phyloP scores from a whole-genome alignment of 2,888 invertebrate genomes.

The Nebria salina region DNA sequence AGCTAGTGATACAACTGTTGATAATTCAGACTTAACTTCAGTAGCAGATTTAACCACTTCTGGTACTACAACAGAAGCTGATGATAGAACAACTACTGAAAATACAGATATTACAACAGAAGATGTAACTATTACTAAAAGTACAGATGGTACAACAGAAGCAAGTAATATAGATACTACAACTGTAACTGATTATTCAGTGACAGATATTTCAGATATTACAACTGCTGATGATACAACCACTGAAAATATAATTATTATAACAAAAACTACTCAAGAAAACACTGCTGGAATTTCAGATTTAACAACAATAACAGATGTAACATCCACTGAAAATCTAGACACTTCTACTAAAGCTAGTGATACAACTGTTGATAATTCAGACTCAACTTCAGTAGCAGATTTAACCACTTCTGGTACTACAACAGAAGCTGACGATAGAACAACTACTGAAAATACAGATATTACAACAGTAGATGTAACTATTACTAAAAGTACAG shows the following conservation, averaged over 20 bases:
- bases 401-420: background rate
- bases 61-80: background rate
- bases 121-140: conserved; percentile 2
- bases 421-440: no score
- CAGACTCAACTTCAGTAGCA: background rate
- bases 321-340: conserved; percentile 4
- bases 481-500: background rate
- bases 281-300: background rate
- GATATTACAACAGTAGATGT: background rate
- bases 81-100: no score
- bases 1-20: no score
- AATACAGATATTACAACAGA: background rate
- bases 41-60: background rate
- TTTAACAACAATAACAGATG: conserved; percentile 3
- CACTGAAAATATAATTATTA: background rate
- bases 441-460: background rate
- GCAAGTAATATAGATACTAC: background rate
- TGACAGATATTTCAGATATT: background rate
- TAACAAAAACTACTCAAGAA: background rate
- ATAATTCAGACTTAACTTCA: no score
- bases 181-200: conserved; percentile 9
- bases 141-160: conserved; percentile 3
- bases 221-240: background rate
- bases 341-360: no score
- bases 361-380: no score